Evolutionary conservation across 2,888 invertebrate genomes (phyloP).

Genomic region (Tridacna crocea): DNA sequence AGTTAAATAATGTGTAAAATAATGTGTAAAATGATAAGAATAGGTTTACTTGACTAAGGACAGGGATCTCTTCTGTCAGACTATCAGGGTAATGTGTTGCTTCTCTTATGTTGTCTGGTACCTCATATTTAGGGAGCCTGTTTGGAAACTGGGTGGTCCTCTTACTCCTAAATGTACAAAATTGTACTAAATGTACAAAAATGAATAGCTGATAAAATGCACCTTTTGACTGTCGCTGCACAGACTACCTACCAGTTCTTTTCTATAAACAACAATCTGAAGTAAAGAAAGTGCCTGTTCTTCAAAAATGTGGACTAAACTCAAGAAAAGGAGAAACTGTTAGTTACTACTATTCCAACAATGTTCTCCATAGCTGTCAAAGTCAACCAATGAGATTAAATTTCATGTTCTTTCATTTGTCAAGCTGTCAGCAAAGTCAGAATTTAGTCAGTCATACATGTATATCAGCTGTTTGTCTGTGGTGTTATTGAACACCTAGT

Average conservation of each 20-base stretch:
- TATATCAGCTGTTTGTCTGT: too few species aligned
- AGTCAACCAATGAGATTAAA: too few species aligned
- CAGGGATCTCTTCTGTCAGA: slow-evolving; percentile 63
- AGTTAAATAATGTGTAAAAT: too few species aligned
- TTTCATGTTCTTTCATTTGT: too few species aligned
- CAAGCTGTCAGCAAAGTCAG: too few species aligned
- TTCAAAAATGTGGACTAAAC: too few species aligned
- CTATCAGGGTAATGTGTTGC: slow-evolving; percentile 66
- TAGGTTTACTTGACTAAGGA: slow-evolving; percentile 67
- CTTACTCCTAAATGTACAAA: not conserved
- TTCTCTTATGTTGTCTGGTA: slow-evolving; percentile 70
- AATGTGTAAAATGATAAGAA: too few species aligned
- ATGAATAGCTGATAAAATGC: too few species aligned
- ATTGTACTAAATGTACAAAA: not conserved
- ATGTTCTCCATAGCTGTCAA: not conserved
- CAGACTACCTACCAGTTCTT: too few species aligned
- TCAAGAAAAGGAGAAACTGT: not conserved
- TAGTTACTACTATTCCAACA: not conserved
- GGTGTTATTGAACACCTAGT: too few species aligned
- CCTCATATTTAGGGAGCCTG: slow-evolving; percentile 74
- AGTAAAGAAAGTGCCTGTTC: not conserved
- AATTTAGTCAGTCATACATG: too few species aligned
- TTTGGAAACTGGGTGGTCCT: slow-evolving; percentile 66
- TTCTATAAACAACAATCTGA: not conserved
- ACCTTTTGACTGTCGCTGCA: too few species aligned